Evolutionary conservation across 1,140 invertebrate genomes (phyloP), one percentile per base, ranked within the genome.

Genomic region (Zaprionus africanus): DNA sequence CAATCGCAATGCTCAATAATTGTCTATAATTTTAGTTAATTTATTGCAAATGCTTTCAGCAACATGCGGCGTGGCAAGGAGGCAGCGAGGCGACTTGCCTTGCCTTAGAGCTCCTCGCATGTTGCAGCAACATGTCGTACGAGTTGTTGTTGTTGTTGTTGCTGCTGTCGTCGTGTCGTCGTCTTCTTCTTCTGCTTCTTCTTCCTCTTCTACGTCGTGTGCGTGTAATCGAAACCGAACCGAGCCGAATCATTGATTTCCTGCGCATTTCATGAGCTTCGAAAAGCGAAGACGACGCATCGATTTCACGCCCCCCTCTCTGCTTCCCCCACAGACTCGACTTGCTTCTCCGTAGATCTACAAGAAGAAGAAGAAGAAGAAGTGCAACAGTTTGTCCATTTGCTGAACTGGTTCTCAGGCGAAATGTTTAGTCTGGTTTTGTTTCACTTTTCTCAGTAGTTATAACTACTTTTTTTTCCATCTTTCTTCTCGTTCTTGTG

Each of bases 11-110:
- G 79, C 79, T 82, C 46, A 90, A 90, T 90, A 85, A 90, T 90
- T 90, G 81, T 82, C 86, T 90, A 82, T 90, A 90, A 90, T 90
- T 90, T 90, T 77, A 85, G 81, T 90, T 90, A 90, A 90, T 82
- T 90, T 90, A 90, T 90, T 79, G 85, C 72, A 90, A 85, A 90
- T 82, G 85, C 85, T 90, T 90, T 90, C 85, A 90, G 85, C 85
- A 90, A 82, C 82, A 90, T 90, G 74, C 84, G 66, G 69, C 74
- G 51, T 71, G 60, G 56, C 71, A 60, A 60, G 60, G 36, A 34
- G 43, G 41, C 41, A 7, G 19, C 41, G 36, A 34, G 43, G 41
- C 41, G 2, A 46, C 41, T 17, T 17, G 41, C 22, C 2, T 22
- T 22, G 22, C 22, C 22, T 22, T 22, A 2, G 2, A 31, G 28